Conservation (phyloP, 1,140 invertebrate genomes). For the Orussus abietinus region DNA sequence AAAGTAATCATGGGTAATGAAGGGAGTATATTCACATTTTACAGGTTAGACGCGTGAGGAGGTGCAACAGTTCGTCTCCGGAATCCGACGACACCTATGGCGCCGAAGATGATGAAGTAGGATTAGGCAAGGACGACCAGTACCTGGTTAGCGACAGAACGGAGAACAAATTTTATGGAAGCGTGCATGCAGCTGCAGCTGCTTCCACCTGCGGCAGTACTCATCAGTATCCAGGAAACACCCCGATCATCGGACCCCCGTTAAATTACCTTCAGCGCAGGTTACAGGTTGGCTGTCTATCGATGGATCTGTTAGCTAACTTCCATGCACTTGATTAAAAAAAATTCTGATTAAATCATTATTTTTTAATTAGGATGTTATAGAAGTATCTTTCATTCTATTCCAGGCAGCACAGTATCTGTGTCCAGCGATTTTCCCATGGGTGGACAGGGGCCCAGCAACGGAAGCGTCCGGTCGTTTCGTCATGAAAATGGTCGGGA, state of each 20-base stretch:
- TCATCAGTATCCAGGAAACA: conserved; percentile 47
- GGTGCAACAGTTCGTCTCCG: conserved; percentile 68
- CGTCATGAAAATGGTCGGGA: conserved; percentile 82
- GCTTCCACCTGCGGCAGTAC: conserved; percentile 44
- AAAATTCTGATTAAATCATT: too few relatives aligned
- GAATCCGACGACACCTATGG: conserved; percentile 80
- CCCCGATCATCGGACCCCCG: conserved; percentile 48
- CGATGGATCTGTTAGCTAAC: too few relatives aligned
- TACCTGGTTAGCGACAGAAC: conserved; percentile 79
- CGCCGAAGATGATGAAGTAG: conserved; percentile 73
- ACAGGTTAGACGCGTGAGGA: conserved; percentile 64
- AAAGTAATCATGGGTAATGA: too few relatives aligned
- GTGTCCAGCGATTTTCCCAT: conserved; percentile 81
- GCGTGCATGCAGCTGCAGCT: conserved; percentile 45
- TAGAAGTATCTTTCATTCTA: too few relatives aligned
- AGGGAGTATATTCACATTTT: too few relatives aligned
- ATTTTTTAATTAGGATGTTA: too few relatives aligned
- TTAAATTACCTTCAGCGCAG: conserved; percentile 47
- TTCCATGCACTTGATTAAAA: too few relatives aligned
- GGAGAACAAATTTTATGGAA: conserved; percentile 84
- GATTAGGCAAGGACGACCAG: conserved; percentile 72
- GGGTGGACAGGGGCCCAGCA: conserved; percentile 81
- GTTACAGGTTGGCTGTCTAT: conserved; percentile 35
- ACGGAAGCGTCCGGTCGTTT: conserved; percentile 79
- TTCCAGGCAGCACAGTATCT: conserved; percentile 71